Percentiles rank a stretch among this genome's conserved stretches.
Conservation (phyloP, 1,140 invertebrate genomes). For the Penaeus japonicus region DNA sequence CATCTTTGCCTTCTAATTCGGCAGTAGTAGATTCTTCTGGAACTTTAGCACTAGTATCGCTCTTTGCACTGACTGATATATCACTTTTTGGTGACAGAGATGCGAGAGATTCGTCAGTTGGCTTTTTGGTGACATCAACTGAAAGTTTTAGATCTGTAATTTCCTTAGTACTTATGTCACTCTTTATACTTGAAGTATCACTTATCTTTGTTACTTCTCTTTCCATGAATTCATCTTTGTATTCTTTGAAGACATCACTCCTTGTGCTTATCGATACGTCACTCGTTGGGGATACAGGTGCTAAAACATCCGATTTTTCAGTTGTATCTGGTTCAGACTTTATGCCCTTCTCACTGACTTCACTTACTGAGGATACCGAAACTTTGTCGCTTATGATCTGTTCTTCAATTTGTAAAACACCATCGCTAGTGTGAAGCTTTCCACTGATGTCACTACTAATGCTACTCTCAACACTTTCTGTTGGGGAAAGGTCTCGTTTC, state of each 20-base stretch:
- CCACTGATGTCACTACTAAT: conserved; percentile 3
- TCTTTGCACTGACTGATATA: conserved; percentile 19
- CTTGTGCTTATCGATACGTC: conserved; percentile 9
- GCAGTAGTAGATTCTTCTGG: neutral
- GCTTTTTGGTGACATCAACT: conserved; percentile 7
- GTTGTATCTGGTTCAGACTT: neutral
- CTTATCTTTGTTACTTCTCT: conserved; percentile 15
- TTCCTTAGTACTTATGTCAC: conserved; percentile 19
- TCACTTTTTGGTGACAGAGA: conserved; percentile 26
- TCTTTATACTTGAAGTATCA: conserved; percentile 27
- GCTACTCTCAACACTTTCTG: neutral
- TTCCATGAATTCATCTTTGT: neutral
- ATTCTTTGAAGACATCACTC: neutral
- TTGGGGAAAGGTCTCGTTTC: neutral
- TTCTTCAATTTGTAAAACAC: neutral
- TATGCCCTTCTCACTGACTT: neutral
- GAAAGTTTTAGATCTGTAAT: neutral
- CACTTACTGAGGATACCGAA: neutral
- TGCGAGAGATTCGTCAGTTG: neutral
- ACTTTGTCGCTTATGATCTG: neutral
- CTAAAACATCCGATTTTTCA: neutral
- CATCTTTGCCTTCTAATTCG: neutral
- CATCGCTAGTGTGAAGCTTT: neutral
- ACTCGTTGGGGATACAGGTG: neutral
- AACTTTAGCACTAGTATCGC: conserved; percentile 25